phyloP scores from a whole-genome alignment of 2,113 vertebrate genomes.

The Elachura formosa region DNA sequence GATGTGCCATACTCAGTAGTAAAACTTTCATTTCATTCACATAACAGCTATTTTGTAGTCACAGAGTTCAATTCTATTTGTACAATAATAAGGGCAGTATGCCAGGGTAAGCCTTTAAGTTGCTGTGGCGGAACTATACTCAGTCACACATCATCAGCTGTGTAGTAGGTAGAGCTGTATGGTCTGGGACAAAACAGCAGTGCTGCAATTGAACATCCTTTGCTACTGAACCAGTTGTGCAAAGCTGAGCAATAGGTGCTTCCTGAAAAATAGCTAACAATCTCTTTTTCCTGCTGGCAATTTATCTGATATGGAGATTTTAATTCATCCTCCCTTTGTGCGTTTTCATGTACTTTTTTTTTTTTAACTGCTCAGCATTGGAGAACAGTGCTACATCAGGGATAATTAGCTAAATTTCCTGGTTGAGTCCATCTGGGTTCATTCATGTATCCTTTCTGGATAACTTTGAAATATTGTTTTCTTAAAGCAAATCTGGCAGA shows the following conservation, averaged over 20 bases:
- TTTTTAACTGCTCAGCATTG: neutral
- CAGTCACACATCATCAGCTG: neutral
- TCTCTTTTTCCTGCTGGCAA: neutral
- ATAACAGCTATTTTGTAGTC: neutral
- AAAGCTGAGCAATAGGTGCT: neutral
- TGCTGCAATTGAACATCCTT: neutral
- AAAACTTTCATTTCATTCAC: neutral
- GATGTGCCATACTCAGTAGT: neutral
- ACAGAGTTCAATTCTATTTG: neutral
- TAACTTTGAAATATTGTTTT: neutral
- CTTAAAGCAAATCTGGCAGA: neutral
- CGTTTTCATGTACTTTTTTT: neutral
- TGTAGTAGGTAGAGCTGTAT: neutral
- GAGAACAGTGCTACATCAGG: neutral
- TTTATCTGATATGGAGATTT: neutral
- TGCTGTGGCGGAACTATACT: neutral
- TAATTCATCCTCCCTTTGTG: neutral
- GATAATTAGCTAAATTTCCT: neutral
- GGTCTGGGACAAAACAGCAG: neutral
- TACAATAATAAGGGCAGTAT: neutral
- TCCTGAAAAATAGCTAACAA: neutral
- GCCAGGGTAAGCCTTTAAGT: neutral
- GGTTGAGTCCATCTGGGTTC: neutral
- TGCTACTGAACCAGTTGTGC: neutral
- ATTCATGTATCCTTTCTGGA: neutral